Evolutionary conservation across 1,140 invertebrate genomes (phyloP), one percentile per base, ranked within the genome.

Genomic region (Zaprionus africanus): DNA sequence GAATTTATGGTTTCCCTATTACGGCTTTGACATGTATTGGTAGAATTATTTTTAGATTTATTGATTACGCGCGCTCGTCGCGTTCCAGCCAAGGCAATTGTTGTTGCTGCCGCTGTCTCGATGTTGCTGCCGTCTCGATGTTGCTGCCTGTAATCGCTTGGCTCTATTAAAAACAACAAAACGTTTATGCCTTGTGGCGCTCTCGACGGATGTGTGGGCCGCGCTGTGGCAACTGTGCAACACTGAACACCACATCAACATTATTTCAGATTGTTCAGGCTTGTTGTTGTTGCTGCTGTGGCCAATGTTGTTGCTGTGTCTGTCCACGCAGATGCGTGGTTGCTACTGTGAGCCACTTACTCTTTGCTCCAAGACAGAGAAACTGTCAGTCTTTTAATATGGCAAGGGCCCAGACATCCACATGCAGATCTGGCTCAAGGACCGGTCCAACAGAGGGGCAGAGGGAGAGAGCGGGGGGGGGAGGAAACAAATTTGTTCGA

Each of bases 21-120:
- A 91, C 90, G 90, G 90, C 90, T 91, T 91, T 90, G 90, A 91
- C 90, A 91, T 91, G 90, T 87, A 91, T 91, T 91, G 82, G 84
- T 88, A 88, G 90, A 91, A 91, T 91, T 91, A 91, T 91, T 91
- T 91, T 91, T 91, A 91, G 90, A 91, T 91, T 91, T 91, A 91
- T 91, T 90, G 90, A 87, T 90, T 91, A 91, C 88, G 88, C 88
- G 88, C 88, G 81, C 66, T 88, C 81, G 84, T 87, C 80, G 78
- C 71, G 80, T 78, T 76, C 62, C 74, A 67, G 63, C 75, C 63
- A 56, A 53, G 62, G 77, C 68, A 80, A 78, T 70, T 80, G 72
- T 69, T 75, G 77, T 62, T 73, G 70, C 51, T 76, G 78, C 17
- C 54, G 69, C 19, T 70, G 69, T 7, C 77, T 19, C 43, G 60